Base-by-base conservation (phyloP, 2,888 invertebrate species). In the Cryptus viduatorius region DNA sequence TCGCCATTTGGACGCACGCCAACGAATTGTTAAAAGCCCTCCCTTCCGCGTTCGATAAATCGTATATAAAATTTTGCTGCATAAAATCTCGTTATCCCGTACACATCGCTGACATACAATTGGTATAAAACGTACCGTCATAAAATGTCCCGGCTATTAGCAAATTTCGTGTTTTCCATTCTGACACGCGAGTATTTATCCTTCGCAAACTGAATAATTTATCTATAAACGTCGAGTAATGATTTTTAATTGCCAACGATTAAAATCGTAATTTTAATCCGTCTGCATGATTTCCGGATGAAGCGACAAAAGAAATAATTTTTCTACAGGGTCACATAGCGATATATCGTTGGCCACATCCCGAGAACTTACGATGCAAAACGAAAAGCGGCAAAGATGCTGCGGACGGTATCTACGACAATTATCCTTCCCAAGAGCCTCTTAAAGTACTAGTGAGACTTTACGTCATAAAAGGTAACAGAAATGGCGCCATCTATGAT, bases 291-390 rank as follows among this genome's bases (percentile, higher is more conserved):
- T 31, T 31, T 31, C 7, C 42, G 48, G 50, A 50, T 44, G 44
- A 31, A 14, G 71, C 67, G 29, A 31, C 77, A 77, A 82, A 61
- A 48, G 73, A 77, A 80, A 59, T 82, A 84, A 85, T 56, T 29
- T 68, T 80, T 76, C 69, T 88, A 19, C 90, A 95, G 95, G 95
- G 95, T 12, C 94, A 94, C 29, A 91, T 95, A 82, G 94, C 94
- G 84, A 95, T 97, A 75, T 97, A 97, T 92, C 95, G 95, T 72
- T 96, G 96, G 95, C 97, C 97, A 0, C 95, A 96, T 44, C 94
- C 95, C 0, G 93, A 94, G 10, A 94, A 93, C 44, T 94, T 76
- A 94, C 94, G 19, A 92, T 95, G 83, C 94, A 95, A 88, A 87
- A 90, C 89, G 78, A 89, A 80, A 84, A 93, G 90, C 80, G 96